phyloP scores from a whole-genome alignment of 1,140 invertebrate species.

The Drosophila funebris region DNA sequence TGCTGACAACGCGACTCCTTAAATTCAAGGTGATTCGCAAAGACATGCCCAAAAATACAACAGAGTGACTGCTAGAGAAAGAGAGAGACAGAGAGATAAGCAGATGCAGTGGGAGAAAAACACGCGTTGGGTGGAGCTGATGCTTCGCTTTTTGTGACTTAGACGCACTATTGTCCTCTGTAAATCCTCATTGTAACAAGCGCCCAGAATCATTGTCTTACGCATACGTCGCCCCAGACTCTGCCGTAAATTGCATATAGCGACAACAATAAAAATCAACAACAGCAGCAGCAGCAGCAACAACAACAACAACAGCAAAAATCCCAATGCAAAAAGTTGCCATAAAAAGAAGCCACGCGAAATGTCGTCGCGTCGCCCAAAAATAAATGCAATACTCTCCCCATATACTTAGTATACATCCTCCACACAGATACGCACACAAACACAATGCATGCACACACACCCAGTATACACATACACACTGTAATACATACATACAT shows the following conservation, averaged over 20 bases:
- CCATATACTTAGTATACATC: conserved; percentile 53
- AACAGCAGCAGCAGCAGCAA: conserved; percentile 5
- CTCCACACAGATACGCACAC: conserved; percentile 34
- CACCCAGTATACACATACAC: background rate
- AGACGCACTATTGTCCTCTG: conserved; percentile 84
- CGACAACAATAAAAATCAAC: conserved; percentile 46
- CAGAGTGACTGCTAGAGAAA: background rate
- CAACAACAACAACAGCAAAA: conserved; percentile 6
- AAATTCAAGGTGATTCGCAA: conserved; percentile 63
- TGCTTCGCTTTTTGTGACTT: conserved; percentile 41
- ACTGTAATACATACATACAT: background rate
- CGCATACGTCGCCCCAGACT: conserved; percentile 72
- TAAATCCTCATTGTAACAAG: conserved; percentile 83
- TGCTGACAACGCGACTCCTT: conserved; percentile 53
- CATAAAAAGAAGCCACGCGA: conserved; percentile 67
- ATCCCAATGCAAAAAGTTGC: conserved; percentile 73
- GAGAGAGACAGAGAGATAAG: background rate
- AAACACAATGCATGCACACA: background rate
- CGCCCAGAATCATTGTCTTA: conserved; percentile 81
- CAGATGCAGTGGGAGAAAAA: conserved; percentile 1
- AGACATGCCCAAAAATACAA: background rate
- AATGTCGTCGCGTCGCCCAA: conserved; percentile 67
- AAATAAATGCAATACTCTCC: conserved; percentile 71
- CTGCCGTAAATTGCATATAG: conserved; percentile 60
- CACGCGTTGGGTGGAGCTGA: conserved; percentile 44